Evolutionary conservation across 2,113 vertebrate genomes (phyloP).

Genomic region (Verasper variegatus): DNA sequence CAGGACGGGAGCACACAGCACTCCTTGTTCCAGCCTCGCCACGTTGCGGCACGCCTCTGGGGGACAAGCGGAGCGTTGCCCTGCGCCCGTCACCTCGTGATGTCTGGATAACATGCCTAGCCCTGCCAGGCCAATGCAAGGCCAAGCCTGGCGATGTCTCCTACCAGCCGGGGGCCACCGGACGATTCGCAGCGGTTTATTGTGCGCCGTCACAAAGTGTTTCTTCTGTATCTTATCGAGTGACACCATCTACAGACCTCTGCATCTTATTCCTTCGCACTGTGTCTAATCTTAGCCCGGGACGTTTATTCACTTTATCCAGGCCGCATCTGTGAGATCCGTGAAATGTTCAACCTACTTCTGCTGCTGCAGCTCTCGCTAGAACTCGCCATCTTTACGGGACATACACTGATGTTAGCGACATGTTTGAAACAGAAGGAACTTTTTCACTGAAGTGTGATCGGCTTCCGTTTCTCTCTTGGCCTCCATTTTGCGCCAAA

Average conservation of each 20-base stretch:
- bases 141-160: slow-evolving; percentile 35
- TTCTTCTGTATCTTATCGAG: slow-evolving; percentile 38
- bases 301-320: slow-evolving; percentile 60
- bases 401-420: neutral
- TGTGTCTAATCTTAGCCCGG: slow-evolving; percentile 49
- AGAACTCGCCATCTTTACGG: neutral
- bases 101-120: slow-evolving; percentile 25
- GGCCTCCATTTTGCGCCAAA: neutral
- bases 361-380: slow-evolving; percentile 16
- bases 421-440: neutral
- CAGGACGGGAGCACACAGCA: slow-evolving; percentile 50
- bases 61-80: slow-evolving; percentile 15
- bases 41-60: slow-evolving; percentile 9
- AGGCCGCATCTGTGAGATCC: slow-evolving; percentile 48
- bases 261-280: slow-evolving; percentile 20
- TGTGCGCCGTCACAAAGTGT: slow-evolving; percentile 43
- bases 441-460: neutral
- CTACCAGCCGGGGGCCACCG: slow-evolving; percentile 46
- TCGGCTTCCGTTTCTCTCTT: neutral
- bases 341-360: slow-evolving; percentile 60
- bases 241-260: slow-evolving; percentile 40
- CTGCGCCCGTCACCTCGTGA: slow-evolving; percentile 21
- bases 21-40: slow-evolving; percentile 44
- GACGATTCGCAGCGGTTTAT: slow-evolving; percentile 22
- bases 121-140: slow-evolving; percentile 19